Base-by-base conservation (phyloP, 92 coral and sea anemone genomes). In the Diadumene lineata region DNA sequence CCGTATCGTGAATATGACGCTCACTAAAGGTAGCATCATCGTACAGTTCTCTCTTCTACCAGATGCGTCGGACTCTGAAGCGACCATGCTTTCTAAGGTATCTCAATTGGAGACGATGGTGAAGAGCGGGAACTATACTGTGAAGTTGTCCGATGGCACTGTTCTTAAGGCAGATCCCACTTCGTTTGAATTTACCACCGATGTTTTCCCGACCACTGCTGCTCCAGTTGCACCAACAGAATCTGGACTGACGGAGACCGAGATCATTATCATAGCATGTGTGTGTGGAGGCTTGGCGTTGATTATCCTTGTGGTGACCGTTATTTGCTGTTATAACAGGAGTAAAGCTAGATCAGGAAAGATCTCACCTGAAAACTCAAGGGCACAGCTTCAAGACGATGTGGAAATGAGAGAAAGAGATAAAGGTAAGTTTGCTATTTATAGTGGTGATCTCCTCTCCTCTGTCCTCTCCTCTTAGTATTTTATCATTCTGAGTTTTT, bases 371-470 rank as follows among this genome's bases (percentile, higher is more conserved):
- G 38, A 70, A 11, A 34, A 25, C n/a, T 79, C 91, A 13, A 60
- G 78, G 2, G 63, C 60, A 7, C 74, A 77, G 34, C 74, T 77
- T 21, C 44, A 68, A 29, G 81, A 60, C 0, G 82, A 78, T 46
- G 80, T 89, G 71, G 93, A 89, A 64, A 81, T 89, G 93, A 72
- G 57, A 8, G 77, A 73, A 6, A 60, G 88, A 27, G 27, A 2
- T n/a, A 77, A 77, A 77, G 11, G 82, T 77, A 67, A 77, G 2
- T 23, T 38, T 38, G 48, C 13, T 38, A 38, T 38, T 38, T 38
- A 4, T 38, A 13, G 48, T 38, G 48, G 19, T 26, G 34, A 16
- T 7, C 28, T 58, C 15, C 64, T 8, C 26, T 19, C 28, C 26
- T 11, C 11, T 7, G 11, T 58, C 22, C 31, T 26, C 26, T 19